A percentile compares a stretch with the other conserved stretches of the same genome.
Conservation (phyloP, 2,113 vertebrate species). For the Lanius ludovicianus region DNA sequence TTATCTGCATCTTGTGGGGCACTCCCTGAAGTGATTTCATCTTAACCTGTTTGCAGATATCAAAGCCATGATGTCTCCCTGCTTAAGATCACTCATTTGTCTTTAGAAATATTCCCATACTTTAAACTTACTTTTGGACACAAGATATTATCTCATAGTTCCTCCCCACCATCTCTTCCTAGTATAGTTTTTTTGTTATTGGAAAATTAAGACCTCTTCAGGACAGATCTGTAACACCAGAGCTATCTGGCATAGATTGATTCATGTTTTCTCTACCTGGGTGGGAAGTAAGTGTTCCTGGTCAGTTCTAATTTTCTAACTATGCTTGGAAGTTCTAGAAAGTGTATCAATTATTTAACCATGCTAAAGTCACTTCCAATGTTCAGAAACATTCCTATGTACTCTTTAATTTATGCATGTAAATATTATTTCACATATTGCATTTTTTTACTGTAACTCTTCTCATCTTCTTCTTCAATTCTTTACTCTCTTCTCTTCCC, state of each 20-base stretch:
- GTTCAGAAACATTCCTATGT: background rate
- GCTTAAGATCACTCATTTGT: background rate
- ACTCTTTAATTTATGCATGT: background rate
- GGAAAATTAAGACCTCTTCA: background rate
- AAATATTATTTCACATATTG: background rate
- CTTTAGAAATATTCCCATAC: background rate
- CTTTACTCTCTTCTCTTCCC: background rate
- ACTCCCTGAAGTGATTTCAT: background rate
- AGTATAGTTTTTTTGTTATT: background rate
- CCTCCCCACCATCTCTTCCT: background rate
- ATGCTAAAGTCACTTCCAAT: background rate
- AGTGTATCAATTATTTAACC: background rate
- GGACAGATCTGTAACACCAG: background rate
- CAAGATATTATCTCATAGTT: background rate
- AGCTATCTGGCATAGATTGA: background rate
- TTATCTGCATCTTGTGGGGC: background rate
- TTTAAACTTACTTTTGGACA: background rate
- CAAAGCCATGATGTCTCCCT: background rate
- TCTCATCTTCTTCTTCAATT: background rate
- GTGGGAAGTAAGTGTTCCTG: background rate
- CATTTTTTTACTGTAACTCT: background rate
- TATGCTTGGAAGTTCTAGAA: background rate
- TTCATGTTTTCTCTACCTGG: background rate
- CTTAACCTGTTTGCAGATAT: background rate
- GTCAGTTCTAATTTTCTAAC: background rate